Evolutionary conservation across 2,888 invertebrate genomes (phyloP).

Genomic region (Coecobrya sp.): DNA sequence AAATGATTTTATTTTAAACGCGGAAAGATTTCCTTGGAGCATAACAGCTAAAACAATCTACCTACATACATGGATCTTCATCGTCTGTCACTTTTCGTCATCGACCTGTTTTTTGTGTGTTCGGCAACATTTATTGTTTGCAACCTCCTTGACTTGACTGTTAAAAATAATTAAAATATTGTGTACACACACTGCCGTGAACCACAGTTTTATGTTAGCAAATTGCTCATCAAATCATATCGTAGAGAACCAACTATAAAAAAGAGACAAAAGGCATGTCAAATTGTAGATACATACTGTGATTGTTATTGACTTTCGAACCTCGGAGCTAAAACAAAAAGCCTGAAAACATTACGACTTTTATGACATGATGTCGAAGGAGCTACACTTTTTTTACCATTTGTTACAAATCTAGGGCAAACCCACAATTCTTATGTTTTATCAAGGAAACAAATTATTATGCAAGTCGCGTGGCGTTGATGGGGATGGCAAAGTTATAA

Average conservation of each 20-base stretch:
- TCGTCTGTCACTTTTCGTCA: slow-evolving; percentile 9
- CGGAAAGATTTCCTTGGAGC: slow-evolving; percentile 51
- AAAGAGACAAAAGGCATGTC: not conserved
- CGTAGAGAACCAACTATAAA: not conserved
- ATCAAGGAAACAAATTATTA: slow-evolving; percentile 76
- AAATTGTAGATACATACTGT: not conserved
- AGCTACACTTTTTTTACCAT: slow-evolving; percentile 15
- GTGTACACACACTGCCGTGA: not conserved
- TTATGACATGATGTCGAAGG: slow-evolving; percentile 24
- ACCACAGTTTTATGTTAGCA: slow-evolving; percentile 7
- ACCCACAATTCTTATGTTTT: slow-evolving; percentile 80
- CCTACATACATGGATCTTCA: slow-evolving; percentile 1
- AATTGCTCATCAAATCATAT: slow-evolving; percentile 32
- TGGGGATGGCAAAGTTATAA: slow-evolving; percentile 75
- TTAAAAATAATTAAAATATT: slow-evolving; percentile 17
- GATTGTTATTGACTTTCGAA: slow-evolving; percentile 42
- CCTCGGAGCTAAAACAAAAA: slow-evolving; percentile 43
- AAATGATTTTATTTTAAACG: slow-evolving; percentile 33
- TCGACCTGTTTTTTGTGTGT: not conserved
- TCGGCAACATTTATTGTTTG: not conserved
- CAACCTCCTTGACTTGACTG: slow-evolving; percentile 11
- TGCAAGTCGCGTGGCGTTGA: slow-evolving; percentile 67
- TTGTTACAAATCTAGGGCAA: slow-evolving; percentile 81
- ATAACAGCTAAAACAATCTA: slow-evolving; percentile 21
- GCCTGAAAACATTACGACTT: slow-evolving; percentile 14